A percentile compares a stretch with the other conserved stretches of the same genome.
These are phyloP conservation scores for Meloe dianella DNA, from an alignment of 2,888 invertebrate genomes.

Conservation along the genomic window DNA sequence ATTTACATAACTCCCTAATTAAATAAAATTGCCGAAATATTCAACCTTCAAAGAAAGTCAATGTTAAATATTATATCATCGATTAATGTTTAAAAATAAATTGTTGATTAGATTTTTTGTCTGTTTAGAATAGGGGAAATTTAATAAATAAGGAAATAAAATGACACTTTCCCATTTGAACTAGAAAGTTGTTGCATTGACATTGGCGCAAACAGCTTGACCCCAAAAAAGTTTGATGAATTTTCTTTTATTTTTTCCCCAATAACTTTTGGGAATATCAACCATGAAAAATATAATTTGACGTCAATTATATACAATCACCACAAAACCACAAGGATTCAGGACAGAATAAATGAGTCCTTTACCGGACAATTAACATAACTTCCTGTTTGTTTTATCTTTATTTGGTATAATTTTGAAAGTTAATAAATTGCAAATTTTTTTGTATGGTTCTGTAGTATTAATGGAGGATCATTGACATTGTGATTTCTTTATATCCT, in stretches of 20 bases:
- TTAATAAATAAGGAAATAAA: neutral
- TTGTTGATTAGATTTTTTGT: neutral
- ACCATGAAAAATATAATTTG: neutral
- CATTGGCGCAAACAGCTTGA: constrained; percentile 20
- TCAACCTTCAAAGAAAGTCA: constrained; percentile 36
- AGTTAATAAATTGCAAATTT: neutral
- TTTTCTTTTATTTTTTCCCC: neutral
- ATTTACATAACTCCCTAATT: constrained; percentile 22
- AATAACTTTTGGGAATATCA: neutral
- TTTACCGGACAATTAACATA: constrained; percentile 3
- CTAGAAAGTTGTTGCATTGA: constrained; percentile 21
- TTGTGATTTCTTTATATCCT: constrained; percentile 16
- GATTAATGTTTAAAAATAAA: constrained; percentile 11
- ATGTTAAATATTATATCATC: constrained; percentile 39
- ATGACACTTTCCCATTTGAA: constrained; percentile 24
- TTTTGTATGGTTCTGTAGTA: neutral
- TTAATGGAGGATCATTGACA: neutral
- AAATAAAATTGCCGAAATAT: constrained; percentile 12
- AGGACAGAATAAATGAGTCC: constrained; percentile 7
- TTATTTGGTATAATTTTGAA: constrained; percentile 4
- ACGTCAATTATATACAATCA: neutral
- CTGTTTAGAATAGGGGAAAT: neutral
- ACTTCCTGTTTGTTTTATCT: constrained; percentile 5
- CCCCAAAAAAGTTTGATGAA: constrained; percentile 17
- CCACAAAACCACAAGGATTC: constrained; percentile 6